Evolutionary conservation across 2,797 vertebrate species (phyloP), one percentile per base, ranked within the genome.

Genomic region (Setipinna tenuifilis): DNA sequence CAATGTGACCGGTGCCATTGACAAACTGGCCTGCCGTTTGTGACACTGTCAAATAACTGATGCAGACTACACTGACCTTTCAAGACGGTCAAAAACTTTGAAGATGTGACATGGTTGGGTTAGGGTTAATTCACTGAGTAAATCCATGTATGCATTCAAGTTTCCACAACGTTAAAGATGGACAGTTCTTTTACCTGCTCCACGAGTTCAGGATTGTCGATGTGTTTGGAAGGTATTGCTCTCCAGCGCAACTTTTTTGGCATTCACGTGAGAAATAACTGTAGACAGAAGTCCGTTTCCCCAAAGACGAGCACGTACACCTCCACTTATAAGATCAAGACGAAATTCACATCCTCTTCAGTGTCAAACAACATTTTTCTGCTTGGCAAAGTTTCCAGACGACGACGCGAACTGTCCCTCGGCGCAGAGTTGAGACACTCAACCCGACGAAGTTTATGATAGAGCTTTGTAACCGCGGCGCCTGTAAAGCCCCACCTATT

Each of bases 401-500:
- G 50, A 14, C 71, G 71, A 78, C 35, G 71, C 35, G 31, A 41
- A 7, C 17, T 78, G 35, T 44, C 71, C 35, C 41, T 78, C 16
- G 16, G 68, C 31, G 17, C 35, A 44, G 35, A 78, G 19, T 44
- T 44, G 35, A 78, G 71, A 78, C 71, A 41, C 16, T 78, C n/a
- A 65, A 78, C 31, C 61, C 90, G 92, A 89, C 89, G 41, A 83
- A 88, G 87, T 90, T 89, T 87, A 83, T 86, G 87, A 93, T 91
- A 89, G 88, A 78, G 87, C 90, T 89, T 85, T 5, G 88, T 48
- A 89, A 91, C 91, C 78, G 91, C 90, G 85, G 91, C 85, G 59
- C 46, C 5, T n/a, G 19, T 2, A 65, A 91, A 86, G 90, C 93
- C 88, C 92, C 93, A 87, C 94, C 94, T 90, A 31, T 89, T 46